Evolutionary conservation across 2,113 vertebrate genomes (phyloP).

Genomic region (Gnathonemus longibarbis): DNA sequence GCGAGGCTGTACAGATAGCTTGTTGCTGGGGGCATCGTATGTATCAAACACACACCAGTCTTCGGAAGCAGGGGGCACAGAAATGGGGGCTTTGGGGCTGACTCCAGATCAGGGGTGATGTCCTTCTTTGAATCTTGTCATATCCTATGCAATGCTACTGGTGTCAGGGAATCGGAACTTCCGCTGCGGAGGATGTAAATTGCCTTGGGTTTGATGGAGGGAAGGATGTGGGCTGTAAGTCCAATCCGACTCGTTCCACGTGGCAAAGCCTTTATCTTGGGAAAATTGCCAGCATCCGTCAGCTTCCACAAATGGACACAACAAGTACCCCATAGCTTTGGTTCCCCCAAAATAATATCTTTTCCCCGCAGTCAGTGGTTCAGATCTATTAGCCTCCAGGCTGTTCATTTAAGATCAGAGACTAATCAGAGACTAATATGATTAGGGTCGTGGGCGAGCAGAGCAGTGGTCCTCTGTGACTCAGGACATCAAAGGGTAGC

Average conservation of each 20-base stretch:
- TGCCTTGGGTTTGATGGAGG: slow-evolving; percentile 43
- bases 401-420: slow-evolving; percentile 51
- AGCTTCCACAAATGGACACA: slow-evolving; percentile 44
- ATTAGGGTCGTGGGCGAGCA: slow-evolving; percentile 54
- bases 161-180: slow-evolving; percentile 31
- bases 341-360: slow-evolving; percentile 50
- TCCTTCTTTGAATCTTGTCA: neutral
- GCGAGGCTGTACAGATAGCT: slow-evolving; percentile 52
- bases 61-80: slow-evolving; percentile 23
- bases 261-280: slow-evolving; percentile 46
- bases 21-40: slow-evolving; percentile 19
- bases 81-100: slow-evolving; percentile 30
- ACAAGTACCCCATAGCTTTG: slow-evolving; percentile 38
- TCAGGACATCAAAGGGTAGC: slow-evolving; percentile 57
- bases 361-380: slow-evolving; percentile 38
- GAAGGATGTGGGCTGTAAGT: slow-evolving; percentile 48
- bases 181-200: slow-evolving; percentile 41
- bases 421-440: slow-evolving; percentile 61
- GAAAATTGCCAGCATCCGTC: slow-evolving; percentile 60
- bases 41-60: slow-evolving; percentile 28
- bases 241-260: slow-evolving; percentile 56
- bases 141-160: neutral
- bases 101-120: neutral
- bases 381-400: slow-evolving; percentile 51
- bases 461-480: slow-evolving; percentile 35